phyloP scores from a whole-genome alignment of 2,888 invertebrate genomes.

The Phlogophora meticulosa region DNA sequence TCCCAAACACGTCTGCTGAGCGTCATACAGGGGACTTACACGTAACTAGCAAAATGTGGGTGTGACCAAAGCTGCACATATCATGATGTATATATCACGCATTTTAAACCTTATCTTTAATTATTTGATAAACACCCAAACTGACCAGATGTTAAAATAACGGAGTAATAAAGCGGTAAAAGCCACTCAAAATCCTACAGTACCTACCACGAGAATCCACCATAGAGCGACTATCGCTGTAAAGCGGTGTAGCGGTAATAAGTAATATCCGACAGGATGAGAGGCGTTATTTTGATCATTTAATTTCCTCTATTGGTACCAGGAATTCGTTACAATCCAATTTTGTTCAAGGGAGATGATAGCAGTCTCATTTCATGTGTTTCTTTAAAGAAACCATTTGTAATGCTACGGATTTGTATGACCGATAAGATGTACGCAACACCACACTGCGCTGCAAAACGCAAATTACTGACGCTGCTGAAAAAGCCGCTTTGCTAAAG shows the following conservation, averaged over 20 bases:
- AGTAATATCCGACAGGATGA: conserved; percentile 62
- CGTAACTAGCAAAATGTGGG: no score
- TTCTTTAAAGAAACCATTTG: neutral
- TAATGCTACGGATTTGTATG: neutral
- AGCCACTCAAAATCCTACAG: neutral
- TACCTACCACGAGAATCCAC: neutral
- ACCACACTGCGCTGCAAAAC: no score
- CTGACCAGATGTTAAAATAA: no score
- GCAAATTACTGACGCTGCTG: no score
- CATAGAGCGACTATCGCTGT: conserved; percentile 19
- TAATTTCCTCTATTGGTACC: conserved; percentile 59
- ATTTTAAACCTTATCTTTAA: no score
- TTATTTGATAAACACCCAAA: neutral
- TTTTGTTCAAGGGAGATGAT: conserved; percentile 14
- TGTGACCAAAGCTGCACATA: no score
- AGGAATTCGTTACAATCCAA: conserved; percentile 40
- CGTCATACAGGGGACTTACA: no score
- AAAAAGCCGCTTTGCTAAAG: no score
- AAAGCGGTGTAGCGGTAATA: conserved; percentile 50
- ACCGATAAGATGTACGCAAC: neutral
- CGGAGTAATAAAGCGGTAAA: conserved; percentile 19
- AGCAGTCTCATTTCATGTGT: neutral
- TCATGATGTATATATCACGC: no score
- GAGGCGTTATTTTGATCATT: conserved; percentile 62
- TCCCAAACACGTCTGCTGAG: no score